Percentiles rank a stretch among this genome's conserved stretches.
These are phyloP conservation scores for Didymodactylos carnosus DNA, from an alignment of 2,888 invertebrate genomes.

Conservation along the genomic window DNA sequence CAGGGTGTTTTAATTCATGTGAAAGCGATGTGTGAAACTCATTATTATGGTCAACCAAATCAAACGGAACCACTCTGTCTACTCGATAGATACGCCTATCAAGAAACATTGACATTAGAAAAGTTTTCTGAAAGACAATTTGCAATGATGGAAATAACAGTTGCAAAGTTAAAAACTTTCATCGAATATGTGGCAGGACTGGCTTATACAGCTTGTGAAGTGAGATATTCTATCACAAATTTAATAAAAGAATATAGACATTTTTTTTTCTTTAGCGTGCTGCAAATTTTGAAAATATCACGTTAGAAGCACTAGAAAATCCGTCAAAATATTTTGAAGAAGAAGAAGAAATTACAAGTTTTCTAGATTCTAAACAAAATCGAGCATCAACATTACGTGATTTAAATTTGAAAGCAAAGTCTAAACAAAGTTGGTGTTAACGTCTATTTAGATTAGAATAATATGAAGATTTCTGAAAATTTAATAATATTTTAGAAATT, in stretches of 20 bases:
- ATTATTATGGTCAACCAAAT: constrained; percentile 1
- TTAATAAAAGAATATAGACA: not conserved
- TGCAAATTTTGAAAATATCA: constrained; percentile 10
- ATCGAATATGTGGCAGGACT: constrained; percentile 5
- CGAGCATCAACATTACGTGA: not conserved
- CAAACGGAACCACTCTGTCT: not conserved
- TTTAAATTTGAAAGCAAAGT: not conserved
- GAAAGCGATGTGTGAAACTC: constrained; percentile 4
- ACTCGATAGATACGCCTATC: not conserved
- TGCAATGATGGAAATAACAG: not conserved
- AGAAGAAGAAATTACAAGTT: not conserved
- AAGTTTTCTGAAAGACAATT: constrained; percentile 2
- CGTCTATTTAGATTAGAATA: not conserved
- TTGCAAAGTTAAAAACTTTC: not conserved
- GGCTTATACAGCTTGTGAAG: not conserved
- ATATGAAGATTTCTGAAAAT: not conserved
- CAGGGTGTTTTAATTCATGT: constrained; percentile 11
- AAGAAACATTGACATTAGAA: not conserved
- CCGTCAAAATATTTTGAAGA: not conserved
- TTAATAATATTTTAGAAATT: not conserved
- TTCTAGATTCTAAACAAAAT: not conserved
- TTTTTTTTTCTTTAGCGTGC: not conserved
- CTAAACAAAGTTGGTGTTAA: not conserved
- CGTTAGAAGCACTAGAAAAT: constrained; percentile 2
- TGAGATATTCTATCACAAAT: not conserved